phyloP scores from a whole-genome alignment of 1,140 invertebrate species.

The Leptoteleia sp. region DNA sequence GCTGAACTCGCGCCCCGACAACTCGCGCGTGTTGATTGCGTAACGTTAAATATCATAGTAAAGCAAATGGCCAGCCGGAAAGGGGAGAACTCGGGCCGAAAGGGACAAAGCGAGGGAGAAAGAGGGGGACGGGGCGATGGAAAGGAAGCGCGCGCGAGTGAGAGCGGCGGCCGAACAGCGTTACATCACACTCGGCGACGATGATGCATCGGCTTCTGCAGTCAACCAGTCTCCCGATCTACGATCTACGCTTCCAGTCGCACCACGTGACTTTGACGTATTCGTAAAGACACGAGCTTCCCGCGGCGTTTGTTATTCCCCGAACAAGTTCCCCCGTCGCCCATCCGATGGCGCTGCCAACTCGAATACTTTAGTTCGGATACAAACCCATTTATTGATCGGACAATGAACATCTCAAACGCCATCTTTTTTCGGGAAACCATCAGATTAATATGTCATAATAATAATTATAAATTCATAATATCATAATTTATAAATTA shows the following conservation, averaged over 20 bases:
- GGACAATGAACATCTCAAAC: too few relatives aligned
- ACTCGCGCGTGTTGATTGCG: conserved; percentile 47
- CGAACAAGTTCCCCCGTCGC: conserved; percentile 19
- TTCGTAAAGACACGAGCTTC: conserved; percentile 46
- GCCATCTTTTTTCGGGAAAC: too few relatives aligned
- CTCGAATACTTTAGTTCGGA: conserved; percentile 36
- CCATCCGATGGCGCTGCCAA: conserved; percentile 63
- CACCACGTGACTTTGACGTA: conserved; percentile 67
- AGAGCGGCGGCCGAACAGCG: conserved; percentile 7
- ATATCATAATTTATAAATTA: too few relatives aligned
- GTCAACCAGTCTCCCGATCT: conserved; percentile 18
- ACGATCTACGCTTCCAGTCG: conserved; percentile 10
- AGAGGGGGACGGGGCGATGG: conserved; percentile 2
- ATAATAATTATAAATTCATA: too few relatives aligned
- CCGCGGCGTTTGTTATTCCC: conserved; percentile 42
- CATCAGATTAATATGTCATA: too few relatives aligned
- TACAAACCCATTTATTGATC: conserved; percentile 58
- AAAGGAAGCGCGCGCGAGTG: conserved; percentile 15
- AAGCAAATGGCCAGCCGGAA: conserved; percentile 26
- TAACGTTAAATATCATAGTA: conserved; percentile 48
- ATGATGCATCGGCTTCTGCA: conserved; percentile 62
- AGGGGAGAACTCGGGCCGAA: conserved; percentile 11
- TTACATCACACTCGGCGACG: conserved; percentile 35
- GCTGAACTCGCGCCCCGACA: conserved; percentile 14
- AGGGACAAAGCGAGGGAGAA: too few relatives aligned